Evolutionary conservation across 2,888 invertebrate genomes (phyloP).

Genomic region (Pimpla rufipes): DNA sequence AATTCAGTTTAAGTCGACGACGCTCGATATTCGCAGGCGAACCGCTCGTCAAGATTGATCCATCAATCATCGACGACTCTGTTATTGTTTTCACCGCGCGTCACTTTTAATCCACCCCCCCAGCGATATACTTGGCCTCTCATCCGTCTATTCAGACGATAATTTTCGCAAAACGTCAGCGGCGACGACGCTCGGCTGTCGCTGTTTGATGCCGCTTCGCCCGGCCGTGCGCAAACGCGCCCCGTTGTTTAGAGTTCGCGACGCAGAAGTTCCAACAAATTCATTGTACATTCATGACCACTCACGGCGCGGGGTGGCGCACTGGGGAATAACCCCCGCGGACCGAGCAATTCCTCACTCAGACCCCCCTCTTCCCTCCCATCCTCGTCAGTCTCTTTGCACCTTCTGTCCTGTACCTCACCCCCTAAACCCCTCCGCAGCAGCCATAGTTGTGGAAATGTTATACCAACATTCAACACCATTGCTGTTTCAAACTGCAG

Average conservation of each 20-base stretch:
- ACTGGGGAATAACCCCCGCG: constrained; percentile 35
- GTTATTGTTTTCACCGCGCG: background rate
- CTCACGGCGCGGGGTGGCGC: constrained; percentile 39
- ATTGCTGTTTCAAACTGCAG: background rate
- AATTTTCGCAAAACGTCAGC: constrained; percentile 50
- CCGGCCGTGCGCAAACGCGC: background rate
- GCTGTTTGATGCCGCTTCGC: background rate
- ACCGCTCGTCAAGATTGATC: constrained; percentile 19
- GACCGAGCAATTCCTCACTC: background rate
- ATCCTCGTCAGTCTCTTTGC: background rate
- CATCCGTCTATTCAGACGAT: constrained; percentile 2
- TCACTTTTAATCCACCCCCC: constrained; percentile 24
- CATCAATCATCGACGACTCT: constrained; percentile 35
- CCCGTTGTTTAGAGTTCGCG: constrained; percentile 30
- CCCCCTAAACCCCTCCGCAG: background rate
- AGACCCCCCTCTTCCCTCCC: background rate
- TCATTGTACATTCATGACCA: constrained; percentile 67
- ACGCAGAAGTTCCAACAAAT: constrained; percentile 59
- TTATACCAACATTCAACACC: background rate
- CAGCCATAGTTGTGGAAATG: background rate
- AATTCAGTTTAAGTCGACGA: background rate
- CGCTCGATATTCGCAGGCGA: background rate
- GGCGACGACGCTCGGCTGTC: constrained; percentile 13
- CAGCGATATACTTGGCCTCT: constrained; percentile 12
- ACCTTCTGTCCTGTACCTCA: background rate